phyloP scores from a whole-genome alignment of 2,113 vertebrate species.

The Microcebus griseorufus region DNA sequence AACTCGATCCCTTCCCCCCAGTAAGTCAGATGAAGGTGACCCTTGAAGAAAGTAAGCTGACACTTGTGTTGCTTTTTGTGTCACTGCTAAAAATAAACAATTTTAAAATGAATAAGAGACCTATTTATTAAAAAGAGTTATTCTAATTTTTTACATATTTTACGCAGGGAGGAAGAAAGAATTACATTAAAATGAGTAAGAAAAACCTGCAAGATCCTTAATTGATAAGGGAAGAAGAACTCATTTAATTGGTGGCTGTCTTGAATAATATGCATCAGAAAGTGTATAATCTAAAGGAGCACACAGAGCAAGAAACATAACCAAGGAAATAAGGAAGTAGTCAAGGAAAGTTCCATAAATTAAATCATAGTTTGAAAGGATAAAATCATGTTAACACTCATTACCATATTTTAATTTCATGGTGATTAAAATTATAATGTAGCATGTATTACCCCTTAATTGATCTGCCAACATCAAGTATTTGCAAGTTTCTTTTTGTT shows the following conservation, averaged over 20 bases:
- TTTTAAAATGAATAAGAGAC: not conserved
- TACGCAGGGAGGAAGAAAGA: conserved; percentile 37
- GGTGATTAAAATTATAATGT: conserved; percentile 73
- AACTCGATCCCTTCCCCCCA: not conserved
- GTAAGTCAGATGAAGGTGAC: not conserved
- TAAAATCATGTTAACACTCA: conserved; percentile 67
- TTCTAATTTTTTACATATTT: conserved; percentile 36
- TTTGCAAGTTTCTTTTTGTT: conserved; percentile 71
- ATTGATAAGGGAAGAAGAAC: conserved; percentile 62
- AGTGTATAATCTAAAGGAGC: conserved; percentile 45
- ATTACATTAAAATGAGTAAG: conserved; percentile 64
- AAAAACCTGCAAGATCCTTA: conserved; percentile 62
- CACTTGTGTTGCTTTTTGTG: not conserved
- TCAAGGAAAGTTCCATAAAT: conserved; percentile 72
- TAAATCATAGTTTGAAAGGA: conserved; percentile 71
- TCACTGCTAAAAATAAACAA: not conserved
- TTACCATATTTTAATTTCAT: conserved; percentile 79
- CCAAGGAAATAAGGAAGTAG: conserved; percentile 65
- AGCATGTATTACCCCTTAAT: conserved; percentile 65
- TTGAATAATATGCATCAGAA: conserved; percentile 52
- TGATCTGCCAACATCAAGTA: conserved; percentile 74
- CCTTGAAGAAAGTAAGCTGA: not conserved
- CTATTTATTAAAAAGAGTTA: not conserved
- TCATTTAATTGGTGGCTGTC: conserved; percentile 65
- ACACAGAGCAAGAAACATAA: conserved; percentile 56